Evolutionary conservation across 2,888 invertebrate species (phyloP).

Genomic region (Megastigmus dorsalis): DNA sequence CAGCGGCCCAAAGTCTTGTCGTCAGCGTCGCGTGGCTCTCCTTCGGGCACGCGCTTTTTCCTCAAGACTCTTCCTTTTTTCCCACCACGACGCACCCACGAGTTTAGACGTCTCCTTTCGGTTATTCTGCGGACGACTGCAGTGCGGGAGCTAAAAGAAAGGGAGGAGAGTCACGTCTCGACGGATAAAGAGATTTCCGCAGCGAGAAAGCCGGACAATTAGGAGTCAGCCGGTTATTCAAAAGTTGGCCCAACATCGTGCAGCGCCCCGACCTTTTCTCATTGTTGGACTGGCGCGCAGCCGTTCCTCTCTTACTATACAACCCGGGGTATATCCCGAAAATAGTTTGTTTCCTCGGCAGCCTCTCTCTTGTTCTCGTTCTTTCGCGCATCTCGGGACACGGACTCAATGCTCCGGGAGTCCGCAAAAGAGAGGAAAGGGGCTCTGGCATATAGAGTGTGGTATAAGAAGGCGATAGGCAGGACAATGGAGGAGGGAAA

Average conservation of each 20-base stretch:
- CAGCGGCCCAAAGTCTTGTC: too few relatives aligned
- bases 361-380: constrained; percentile 4
- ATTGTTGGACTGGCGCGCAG: constrained; percentile 23
- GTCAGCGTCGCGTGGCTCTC: neutral
- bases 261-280: constrained; percentile 1
- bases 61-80: neutral
- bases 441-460: neutral
- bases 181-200: constrained; percentile 50
- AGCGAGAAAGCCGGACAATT: constrained; percentile 47
- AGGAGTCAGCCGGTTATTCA: constrained; percentile 45
- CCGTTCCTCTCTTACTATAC: too few relatives aligned
- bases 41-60: constrained; percentile 12
- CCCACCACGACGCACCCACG: neutral
- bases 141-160: constrained; percentile 4
- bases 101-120: neutral
- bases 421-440: constrained; percentile 5
- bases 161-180: constrained; percentile 22
- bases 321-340: too few relatives aligned
- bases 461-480: neutral
- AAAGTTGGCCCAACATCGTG: constrained; percentile 55
- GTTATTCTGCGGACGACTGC: neutral
- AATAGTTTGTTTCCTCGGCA: constrained; percentile 29
- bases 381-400: too few relatives aligned
- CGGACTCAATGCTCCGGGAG: constrained; percentile 34
- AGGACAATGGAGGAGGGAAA: neutral